Evolutionary conservation across 2,113 vertebrate species (phyloP), one percentile per base, ranked within the genome.

Genomic region (Platysternon megacephalum): DNA sequence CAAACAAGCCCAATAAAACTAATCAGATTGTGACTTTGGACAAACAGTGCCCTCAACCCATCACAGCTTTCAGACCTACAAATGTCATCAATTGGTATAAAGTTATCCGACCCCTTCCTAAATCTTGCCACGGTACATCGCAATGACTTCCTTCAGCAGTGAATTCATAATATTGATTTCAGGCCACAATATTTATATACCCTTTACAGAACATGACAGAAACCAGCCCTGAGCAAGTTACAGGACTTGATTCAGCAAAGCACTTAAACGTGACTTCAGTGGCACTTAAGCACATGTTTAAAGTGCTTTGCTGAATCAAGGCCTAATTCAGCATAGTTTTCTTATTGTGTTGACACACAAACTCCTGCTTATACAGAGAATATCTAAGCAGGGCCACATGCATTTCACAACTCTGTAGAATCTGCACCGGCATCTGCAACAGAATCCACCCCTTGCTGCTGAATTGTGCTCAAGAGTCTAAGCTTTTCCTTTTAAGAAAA

Each of bases 21-120:
- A 53, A 93, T 92, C 79, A 88, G 83, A 56, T 22, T 29, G 79
- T 55, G 51, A 19, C 46, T 94, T 39, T 83, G 65, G 82, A 80
- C 39, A 93, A 55, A 6, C 84, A 79, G 78, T 29, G 91, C 84
- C 72, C 78, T 22, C 16, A 74, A 32, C 39, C 39, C 89, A 81
- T 26, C 92, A 44, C 52, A 79, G 86, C 82, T 68, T 82, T 53
- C 93, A 79, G 51, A 94, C 81, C 91, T 79, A 83, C 48, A 92
- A 86, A 91, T 39, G 14, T 81, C 84, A 89, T 86, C 39, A 46
- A 6, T 11, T 55, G 91, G 90, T 97, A 95, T 56, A 95, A 90
- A 95, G 83, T 76, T 79, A 87, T 84, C 24, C 58, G 51, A 10
- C 80, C 48, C 92, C 84, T 91, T 95, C 87, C 53, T 79, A 52